Base-by-base conservation (phyloP, 2,113 vertebrate species). In the Cichladusa arquata region DNA sequence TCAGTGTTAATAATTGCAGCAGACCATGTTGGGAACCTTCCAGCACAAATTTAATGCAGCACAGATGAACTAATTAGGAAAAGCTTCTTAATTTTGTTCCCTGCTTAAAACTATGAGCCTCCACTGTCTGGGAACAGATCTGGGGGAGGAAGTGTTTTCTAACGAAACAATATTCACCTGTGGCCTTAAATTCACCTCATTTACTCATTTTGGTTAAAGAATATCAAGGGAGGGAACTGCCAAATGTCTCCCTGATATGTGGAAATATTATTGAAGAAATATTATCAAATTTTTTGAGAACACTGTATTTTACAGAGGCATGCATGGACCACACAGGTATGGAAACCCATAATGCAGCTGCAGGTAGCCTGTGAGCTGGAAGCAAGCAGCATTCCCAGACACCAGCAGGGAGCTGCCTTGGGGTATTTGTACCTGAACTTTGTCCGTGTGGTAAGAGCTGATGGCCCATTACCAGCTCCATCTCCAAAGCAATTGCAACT, bases 1-100 rank as follows among this genome's bases (percentile, higher is more conserved):
- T 96, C 95, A 94, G 87, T 91, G 93, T 84, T 95, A 93, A 93
- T 95, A 95, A 96, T 97, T 96, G 96, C 86, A 92, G 92, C 92
- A 96, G 95, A 80, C 94, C 91, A 92, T 54, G 81, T 95, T 96
- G 96, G 96, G 95, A 97, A 96, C 88, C 78, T 96, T 97, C 96
- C 96, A 96, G 96, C 96, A 92, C 86, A 97, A 96, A 96, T 96
- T 92, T 92, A 96, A 97, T 96, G 91, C 95, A 96, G 95, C 95
- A 95, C 95, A 95, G 95, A 96, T 96, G 95, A 97, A 96, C 96
- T 96, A 97, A 97, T 97, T 97, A 96, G 96, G 95, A 96, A 97
- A 95, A 95, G 93, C 96, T 92, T 92, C 96, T 96, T 97, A 96
- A 97, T 96, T 97, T 96, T 96, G 77, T 95, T 96, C 92, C 62